A percentile compares a stretch with the other conserved stretches of the same genome.
Evolutionary conservation across 2,888 invertebrate genomes (phyloP).

Genomic region (Conistra vaccinii): DNA sequence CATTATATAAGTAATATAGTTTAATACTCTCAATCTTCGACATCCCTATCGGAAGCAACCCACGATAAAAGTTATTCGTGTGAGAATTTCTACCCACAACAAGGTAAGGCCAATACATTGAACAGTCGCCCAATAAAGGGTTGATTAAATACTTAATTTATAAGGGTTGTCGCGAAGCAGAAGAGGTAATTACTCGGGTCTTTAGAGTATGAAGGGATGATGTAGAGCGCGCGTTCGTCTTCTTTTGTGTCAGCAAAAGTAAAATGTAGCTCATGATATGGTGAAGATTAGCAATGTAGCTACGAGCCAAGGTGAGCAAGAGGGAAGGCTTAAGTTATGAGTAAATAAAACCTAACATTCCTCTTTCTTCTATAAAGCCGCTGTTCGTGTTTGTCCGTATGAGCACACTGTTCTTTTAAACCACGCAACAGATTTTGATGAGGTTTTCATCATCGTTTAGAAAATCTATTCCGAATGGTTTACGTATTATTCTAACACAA

Average conservation of each 20-base stretch:
- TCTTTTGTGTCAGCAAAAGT: not conserved
- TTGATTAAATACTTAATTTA: slow-evolving; percentile 64
- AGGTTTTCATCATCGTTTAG: too few species aligned
- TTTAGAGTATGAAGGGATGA: slow-evolving; percentile 8
- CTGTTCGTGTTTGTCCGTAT: too few species aligned
- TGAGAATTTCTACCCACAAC: slow-evolving; percentile 7
- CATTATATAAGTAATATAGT: not conserved
- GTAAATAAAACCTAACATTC: not conserved
- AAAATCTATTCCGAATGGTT: too few species aligned
- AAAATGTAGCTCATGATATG: not conserved
- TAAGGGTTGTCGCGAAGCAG: slow-evolving; percentile 47
- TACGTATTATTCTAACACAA: too few species aligned
- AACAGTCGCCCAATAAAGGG: slow-evolving; percentile 49
- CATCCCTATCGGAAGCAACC: not conserved
- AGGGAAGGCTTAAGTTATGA: not conserved
- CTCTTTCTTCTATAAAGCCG: too few species aligned
- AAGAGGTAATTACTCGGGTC: slow-evolving; percentile 42
- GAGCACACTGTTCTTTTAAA: too few species aligned
- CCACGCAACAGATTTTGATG: too few species aligned
- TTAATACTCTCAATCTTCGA: not conserved
- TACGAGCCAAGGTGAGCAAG: not conserved
- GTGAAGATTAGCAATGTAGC: not conserved
- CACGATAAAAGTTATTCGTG: not conserved
- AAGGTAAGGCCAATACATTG: slow-evolving; percentile 27
- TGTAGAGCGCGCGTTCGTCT: not conserved